Percentiles rank a stretch among this genome's conserved stretches.
Conservation (phyloP, 1,140 invertebrate species). For the Lethrus apterus region DNA sequence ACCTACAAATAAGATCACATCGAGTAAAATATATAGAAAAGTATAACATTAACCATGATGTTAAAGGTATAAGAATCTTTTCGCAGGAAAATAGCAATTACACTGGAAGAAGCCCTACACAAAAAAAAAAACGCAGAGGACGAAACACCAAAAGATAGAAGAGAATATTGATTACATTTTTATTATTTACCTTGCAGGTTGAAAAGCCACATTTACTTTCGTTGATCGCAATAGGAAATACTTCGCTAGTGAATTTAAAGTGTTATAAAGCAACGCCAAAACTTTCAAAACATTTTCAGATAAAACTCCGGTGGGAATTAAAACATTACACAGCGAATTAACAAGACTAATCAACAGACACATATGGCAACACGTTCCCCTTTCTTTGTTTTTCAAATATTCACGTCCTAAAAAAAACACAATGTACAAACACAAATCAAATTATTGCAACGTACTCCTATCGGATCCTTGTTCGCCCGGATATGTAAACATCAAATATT, state of each 20-base stretch:
- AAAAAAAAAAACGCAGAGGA: too few species aligned
- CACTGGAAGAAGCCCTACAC: too few species aligned
- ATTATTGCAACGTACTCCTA: slow-evolving; percentile 26
- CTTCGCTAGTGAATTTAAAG: slow-evolving; percentile 43
- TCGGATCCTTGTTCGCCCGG: slow-evolving; percentile 32
- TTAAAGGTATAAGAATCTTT: too few species aligned
- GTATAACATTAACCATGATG: too few species aligned
- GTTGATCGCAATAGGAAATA: slow-evolving; percentile 44
- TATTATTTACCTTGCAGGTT: slow-evolving; percentile 42
- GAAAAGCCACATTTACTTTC: slow-evolving; percentile 41
- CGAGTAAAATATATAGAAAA: neutral
- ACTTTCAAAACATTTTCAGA: slow-evolving; percentile 44
- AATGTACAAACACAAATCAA: neutral
- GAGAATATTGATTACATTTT: too few species aligned
- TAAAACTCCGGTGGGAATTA: slow-evolving; percentile 36
- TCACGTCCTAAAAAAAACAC: slow-evolving; percentile 34
- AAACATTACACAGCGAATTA: slow-evolving; percentile 36
- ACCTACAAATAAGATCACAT: slow-evolving; percentile 35
- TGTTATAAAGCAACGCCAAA: slow-evolving; percentile 42
- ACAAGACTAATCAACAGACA: slow-evolving; percentile 41
- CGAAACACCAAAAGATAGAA: too few species aligned
- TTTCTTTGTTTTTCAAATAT: slow-evolving; percentile 41
- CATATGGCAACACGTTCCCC: slow-evolving; percentile 43
- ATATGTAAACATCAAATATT: slow-evolving; percentile 35
- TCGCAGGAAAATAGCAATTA: too few species aligned